Evolutionary conservation across 2,797 vertebrate genomes (phyloP), one percentile per base, ranked within the genome.

Genomic region (Falco naumanni): DNA sequence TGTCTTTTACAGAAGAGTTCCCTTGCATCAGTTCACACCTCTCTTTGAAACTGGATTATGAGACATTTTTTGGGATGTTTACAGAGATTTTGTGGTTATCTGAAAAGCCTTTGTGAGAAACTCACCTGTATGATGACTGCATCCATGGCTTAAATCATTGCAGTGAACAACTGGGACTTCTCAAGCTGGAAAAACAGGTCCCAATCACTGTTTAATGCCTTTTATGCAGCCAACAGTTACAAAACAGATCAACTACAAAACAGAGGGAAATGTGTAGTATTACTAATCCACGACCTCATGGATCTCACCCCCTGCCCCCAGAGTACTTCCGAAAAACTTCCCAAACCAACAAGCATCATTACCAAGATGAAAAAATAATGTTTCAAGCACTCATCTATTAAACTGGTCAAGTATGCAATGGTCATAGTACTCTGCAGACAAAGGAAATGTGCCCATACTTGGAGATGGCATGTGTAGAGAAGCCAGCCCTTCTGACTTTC

Each of bases 371-470:
- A 81, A 80, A 87, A 47, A 1, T 25, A 29, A 6, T 50, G 84
- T 57, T 51, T 82, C 31, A 37, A 63, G 25, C 11, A 33, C 18
- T 84, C 2, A 7, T 2, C 28, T 65, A 2, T 72, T 63, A 57
- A 65, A 61, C 21, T 25, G 87, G 37, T 18, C 10, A 48, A 59
- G 6, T 33, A 14, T 48, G 19, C 12, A 53, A 5, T 72, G 45
- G 2, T 43, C 3, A 0, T 78, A 50, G 21, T 69, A 37, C 48
- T 57, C 26, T 60, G 64, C 3, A 3, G 45, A 39, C 29, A 71
- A 64, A 87, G 53, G 11, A 48, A 61, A 45, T 0, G 0, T 57
- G 18, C 33, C 69, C 28, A 0, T 37, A 33, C 20, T 25, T 61
- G 15, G 41, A 53, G 22, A n/a, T 24, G 24, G 0, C 8, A 37